A percentile compares a stretch with the other conserved stretches of the same genome.
Evolutionary conservation across 1,140 invertebrate genomes (phyloP).

Genomic region (Argopecten irradians): DNA sequence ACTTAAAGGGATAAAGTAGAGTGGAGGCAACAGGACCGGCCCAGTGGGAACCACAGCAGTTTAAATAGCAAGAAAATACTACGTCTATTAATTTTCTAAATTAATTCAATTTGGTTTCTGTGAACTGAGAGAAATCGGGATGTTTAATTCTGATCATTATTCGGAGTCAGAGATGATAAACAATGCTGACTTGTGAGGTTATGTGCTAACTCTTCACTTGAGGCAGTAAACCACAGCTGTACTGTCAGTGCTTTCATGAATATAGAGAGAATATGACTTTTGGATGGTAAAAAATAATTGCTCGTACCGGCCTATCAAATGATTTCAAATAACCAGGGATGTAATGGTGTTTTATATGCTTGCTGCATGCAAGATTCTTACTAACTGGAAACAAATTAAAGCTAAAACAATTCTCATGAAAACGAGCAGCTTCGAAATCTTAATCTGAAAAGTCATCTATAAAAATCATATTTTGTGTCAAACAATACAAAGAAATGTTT

Average conservation of each 20-base stretch:
- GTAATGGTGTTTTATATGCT: no score
- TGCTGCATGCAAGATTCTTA: no score
- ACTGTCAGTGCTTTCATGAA: neutral
- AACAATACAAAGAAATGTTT: no score
- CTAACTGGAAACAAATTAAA: no score
- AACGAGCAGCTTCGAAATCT: no score
- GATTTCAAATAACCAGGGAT: no score
- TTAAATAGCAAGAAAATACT: neutral
- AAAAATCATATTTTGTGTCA: no score
- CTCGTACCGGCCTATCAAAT: no score
- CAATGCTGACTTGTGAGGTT: neutral
- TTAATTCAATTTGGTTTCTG: neutral
- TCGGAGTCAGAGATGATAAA: neutral
- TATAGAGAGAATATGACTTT: neutral
- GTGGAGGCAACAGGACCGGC: neutral
- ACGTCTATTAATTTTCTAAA: conserved; percentile 13
- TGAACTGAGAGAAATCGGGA: neutral
- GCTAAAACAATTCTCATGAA: no score
- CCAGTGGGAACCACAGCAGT: neutral
- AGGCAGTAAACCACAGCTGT: neutral
- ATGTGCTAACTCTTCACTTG: neutral
- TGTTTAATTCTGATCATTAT: conserved; percentile 17
- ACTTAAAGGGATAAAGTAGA: neutral
- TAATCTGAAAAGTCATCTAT: no score
- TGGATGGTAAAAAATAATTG: neutral